phyloP scores from a whole-genome alignment of 1,140 invertebrate species.

The Lysiphlebus fabarum region DNA sequence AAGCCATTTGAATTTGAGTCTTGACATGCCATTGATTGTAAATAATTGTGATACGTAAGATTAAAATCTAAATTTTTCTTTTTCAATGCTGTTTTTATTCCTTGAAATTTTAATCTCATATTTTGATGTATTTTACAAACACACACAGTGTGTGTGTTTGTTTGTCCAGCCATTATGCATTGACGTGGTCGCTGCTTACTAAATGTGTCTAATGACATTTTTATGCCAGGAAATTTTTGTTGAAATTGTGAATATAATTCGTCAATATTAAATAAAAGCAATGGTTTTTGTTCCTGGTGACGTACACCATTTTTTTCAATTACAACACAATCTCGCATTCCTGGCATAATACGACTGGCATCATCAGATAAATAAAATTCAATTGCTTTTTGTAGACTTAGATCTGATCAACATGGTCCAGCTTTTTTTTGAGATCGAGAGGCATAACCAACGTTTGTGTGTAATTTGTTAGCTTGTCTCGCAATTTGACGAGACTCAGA shows the following conservation, averaged over 20 bases:
- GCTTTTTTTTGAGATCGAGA: conserved; percentile 1
- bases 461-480: conserved; percentile 11
- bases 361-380: conserved; percentile 17
- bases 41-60: neutral
- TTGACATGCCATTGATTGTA: neutral
- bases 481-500: conserved; percentile 7
- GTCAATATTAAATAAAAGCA: conserved; percentile 9
- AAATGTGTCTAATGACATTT: too few species aligned
- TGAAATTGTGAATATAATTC: conserved; percentile 16
- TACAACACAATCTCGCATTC: conserved; percentile 18
- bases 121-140: conserved; percentile 19
- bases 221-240: conserved; percentile 9
- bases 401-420: neutral
- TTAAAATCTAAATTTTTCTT: conserved; percentile 5
- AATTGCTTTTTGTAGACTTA: conserved; percentile 5
- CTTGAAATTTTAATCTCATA: conserved; percentile 13
- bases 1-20: conserved; percentile 1
- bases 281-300: conserved; percentile 10
- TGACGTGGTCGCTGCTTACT: too few species aligned
- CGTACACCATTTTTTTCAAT: conserved; percentile 10
- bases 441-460: conserved; percentile 7
- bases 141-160: too few species aligned
- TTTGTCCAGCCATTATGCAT: too few species aligned
- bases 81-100: conserved; percentile 10
- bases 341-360: conserved; percentile 14